A percentile compares a stretch with the other conserved stretches of the same genome.
phyloP scores from a whole-genome alignment of 2,113 vertebrate species.

The Eublepharis macularius region DNA sequence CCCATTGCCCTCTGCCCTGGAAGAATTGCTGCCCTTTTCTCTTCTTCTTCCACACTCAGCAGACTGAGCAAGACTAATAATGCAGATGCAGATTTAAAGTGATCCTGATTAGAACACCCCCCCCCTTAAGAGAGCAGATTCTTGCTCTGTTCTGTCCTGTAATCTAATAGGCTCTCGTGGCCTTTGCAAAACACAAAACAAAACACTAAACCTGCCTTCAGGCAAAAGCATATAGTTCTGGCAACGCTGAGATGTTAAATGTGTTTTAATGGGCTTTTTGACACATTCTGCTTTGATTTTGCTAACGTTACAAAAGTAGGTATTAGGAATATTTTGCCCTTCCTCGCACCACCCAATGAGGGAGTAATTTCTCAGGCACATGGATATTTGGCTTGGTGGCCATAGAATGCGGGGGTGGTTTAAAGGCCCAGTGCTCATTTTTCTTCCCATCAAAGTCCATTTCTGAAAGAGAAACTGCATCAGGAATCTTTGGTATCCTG shows the following conservation, averaged over 20 bases:
- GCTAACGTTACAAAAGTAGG: conserved; percentile 58
- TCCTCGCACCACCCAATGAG: background rate
- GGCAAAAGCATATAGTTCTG: conserved; percentile 60
- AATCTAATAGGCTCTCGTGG: conserved; percentile 64
- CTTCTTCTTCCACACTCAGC: conserved; percentile 47
- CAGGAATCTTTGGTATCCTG: background rate
- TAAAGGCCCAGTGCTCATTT: background rate
- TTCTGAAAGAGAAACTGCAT: background rate
- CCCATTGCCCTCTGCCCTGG: background rate
- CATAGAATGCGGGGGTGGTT: rapidly evolving
- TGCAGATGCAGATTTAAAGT: conserved; percentile 67
- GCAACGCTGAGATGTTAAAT: conserved; percentile 57
- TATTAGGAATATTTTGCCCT: conserved; percentile 48
- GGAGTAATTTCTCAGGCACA: rapidly evolving
- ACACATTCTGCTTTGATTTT: conserved; percentile 70
- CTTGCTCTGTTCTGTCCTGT: conserved; percentile 48
- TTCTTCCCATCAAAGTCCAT: background rate
- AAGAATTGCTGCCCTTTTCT: conserved; percentile 20
- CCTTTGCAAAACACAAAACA: background rate
- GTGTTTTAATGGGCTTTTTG: conserved; percentile 66
- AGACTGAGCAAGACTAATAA: conserved; percentile 58
- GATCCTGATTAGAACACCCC: conserved; percentile 65
- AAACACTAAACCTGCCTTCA: conserved; percentile 40
- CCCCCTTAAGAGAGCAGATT: conserved; percentile 48
- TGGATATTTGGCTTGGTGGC: rapidly evolving